phyloP scores from a whole-genome alignment of 2,113 vertebrate genomes.

The Indicator maculatus region DNA sequence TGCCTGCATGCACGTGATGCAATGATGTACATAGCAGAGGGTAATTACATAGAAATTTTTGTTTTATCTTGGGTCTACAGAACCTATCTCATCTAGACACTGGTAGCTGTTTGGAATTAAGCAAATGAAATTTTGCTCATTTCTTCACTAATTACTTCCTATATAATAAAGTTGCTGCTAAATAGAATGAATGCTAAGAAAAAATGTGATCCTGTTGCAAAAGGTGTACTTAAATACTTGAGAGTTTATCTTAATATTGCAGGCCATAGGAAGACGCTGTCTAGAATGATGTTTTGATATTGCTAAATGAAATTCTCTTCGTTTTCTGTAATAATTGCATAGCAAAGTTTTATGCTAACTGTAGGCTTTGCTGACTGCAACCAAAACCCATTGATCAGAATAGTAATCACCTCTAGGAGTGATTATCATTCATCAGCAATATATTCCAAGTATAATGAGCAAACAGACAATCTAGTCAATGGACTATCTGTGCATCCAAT shows the following conservation, averaged over 20 bases:
- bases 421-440: constrained; percentile 4
- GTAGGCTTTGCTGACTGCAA: not conserved
- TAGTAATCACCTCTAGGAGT: not conserved
- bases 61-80: constrained; percentile 69
- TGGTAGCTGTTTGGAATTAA: constrained; percentile 55
- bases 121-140: constrained; percentile 54
- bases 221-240: constrained; percentile 58
- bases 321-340: constrained; percentile 66
- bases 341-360: constrained; percentile 39
- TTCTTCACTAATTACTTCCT: constrained; percentile 67
- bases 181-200: not conserved
- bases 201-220: constrained; percentile 17
- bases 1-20: not conserved
- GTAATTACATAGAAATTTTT: constrained; percentile 55
- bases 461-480: not conserved
- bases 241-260: constrained; percentile 68
- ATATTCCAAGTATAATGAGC: not conserved
- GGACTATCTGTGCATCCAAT: not conserved
- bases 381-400: not conserved
- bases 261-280: constrained; percentile 20
- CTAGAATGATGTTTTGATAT: constrained; percentile 62
- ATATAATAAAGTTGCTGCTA: not conserved
- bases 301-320: constrained; percentile 64
- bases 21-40: constrained; percentile 17
- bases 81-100: constrained; percentile 1